Evolutionary conservation across 2,113 vertebrate genomes (phyloP).

Genomic region (Corapipo altera): DNA sequence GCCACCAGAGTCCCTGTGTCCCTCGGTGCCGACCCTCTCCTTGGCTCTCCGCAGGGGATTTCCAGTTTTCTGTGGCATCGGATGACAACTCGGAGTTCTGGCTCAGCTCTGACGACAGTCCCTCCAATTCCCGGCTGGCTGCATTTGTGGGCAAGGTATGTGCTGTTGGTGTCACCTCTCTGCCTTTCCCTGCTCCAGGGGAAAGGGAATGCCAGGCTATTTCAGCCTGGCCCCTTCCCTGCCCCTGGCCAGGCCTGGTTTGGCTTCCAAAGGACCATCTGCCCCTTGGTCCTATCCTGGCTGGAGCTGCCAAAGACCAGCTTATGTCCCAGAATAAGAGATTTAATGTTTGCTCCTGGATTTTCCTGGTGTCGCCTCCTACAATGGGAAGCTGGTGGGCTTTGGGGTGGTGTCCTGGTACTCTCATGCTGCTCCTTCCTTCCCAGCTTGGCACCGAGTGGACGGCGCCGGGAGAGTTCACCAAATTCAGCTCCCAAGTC

Average conservation of each 20-base stretch:
- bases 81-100: slow-evolving; percentile 99
- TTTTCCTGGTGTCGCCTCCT: background rate
- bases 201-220: background rate
- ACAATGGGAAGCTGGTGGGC: accelerated
- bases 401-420: background rate
- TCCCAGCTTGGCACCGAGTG: slow-evolving; percentile 91
- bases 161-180: accelerated
- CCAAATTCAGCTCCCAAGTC: slow-evolving; percentile 96
- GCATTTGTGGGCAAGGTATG: slow-evolving; percentile 92
- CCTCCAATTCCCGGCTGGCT: slow-evolving; percentile 83
- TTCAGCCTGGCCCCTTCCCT: background rate
- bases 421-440: background rate
- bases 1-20: accelerated
- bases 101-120: slow-evolving; percentile 90
- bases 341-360: background rate
- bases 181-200: background rate
- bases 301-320: background rate
- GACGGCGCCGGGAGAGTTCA: slow-evolving; percentile 97
- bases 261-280: background rate
- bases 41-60: slow-evolving; percentile 79
- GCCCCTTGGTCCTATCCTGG: background rate
- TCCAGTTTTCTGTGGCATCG: slow-evolving; percentile 96
- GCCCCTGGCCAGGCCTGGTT: background rate
- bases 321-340: background rate
- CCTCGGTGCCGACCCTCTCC: background rate